Percentiles rank a stretch among this genome's conserved stretches.
Conservation (phyloP, 2,113 vertebrate species). For the Festucalex cinctus region DNA sequence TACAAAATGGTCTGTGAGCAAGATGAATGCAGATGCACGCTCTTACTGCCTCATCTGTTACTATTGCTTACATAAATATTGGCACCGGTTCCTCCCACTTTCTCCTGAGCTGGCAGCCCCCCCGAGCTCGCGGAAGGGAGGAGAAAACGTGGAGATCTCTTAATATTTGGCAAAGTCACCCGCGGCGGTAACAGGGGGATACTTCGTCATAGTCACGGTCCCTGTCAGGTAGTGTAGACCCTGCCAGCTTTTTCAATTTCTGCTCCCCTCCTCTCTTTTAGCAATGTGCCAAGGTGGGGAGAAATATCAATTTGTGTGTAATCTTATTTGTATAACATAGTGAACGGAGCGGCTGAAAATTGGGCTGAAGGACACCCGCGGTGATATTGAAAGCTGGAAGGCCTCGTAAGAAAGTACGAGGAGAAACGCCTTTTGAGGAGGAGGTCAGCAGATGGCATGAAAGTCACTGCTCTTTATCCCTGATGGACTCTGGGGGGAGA, state of each 20-base stretch:
- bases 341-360: slow-evolving; percentile 56
- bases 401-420: slow-evolving; percentile 35
- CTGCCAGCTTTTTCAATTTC: slow-evolving; percentile 73
- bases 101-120: slow-evolving; percentile 51
- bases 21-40: slow-evolving; percentile 43
- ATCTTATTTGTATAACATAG: slow-evolving; percentile 66
- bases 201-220: slow-evolving; percentile 71
- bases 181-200: slow-evolving; percentile 65
- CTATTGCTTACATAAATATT: slow-evolving; percentile 54
- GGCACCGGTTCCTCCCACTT: slow-evolving; percentile 49
- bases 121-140: slow-evolving; percentile 31
- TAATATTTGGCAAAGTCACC: slow-evolving; percentile 69
- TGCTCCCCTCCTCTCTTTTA: slow-evolving; percentile 51
- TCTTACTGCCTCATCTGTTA: slow-evolving; percentile 50
- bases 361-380: slow-evolving; percentile 59
- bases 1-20: slow-evolving; percentile 48
- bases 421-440: slow-evolving; percentile 48
- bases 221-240: slow-evolving; percentile 67
- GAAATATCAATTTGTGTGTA: slow-evolving; percentile 62
- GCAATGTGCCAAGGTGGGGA: slow-evolving; percentile 59
- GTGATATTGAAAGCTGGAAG: slow-evolving; percentile 51
- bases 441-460: slow-evolving; percentile 69
- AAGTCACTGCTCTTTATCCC: slow-evolving; percentile 58
- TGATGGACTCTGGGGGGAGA: slow-evolving; percentile 27
- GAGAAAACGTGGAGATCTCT: slow-evolving; percentile 57